Conservation (phyloP, 1,140 invertebrate species). For the Trichonephila clavipes region DNA sequence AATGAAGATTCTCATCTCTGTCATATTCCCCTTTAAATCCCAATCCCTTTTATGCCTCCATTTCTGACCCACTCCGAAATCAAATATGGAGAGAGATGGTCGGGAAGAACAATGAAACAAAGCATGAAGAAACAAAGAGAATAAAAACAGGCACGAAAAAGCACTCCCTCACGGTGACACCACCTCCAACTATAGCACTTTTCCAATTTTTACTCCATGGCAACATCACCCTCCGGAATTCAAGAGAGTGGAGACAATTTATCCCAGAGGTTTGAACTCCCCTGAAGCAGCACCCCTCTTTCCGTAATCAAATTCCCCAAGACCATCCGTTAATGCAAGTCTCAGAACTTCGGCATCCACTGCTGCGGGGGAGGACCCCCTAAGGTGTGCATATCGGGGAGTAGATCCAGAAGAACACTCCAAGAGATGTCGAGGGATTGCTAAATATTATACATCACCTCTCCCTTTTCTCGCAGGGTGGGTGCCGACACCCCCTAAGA, state of each 20-base stretch:
- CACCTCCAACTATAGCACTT: neutral
- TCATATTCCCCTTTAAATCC: too few species aligned
- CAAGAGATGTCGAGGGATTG: neutral
- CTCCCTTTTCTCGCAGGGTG: neutral
- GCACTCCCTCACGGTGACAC: neutral
- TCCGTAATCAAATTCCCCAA: slow-evolving; percentile 55
- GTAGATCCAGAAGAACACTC: neutral
- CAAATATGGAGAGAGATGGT: neutral
- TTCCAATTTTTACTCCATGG: neutral
- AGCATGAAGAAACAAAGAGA: neutral
- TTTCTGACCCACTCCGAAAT: neutral
- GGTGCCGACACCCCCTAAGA: slow-evolving; percentile 58
- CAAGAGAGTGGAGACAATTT: slow-evolving; percentile 1
- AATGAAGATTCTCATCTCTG: too few species aligned
- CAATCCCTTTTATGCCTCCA: neutral
- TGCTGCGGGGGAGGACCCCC: neutral
- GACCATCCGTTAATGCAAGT: slow-evolving; percentile 67
- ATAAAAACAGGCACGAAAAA: neutral
- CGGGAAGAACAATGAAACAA: too few species aligned
- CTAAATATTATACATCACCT: slow-evolving; percentile 49
- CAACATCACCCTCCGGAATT: neutral
- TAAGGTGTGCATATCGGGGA: slow-evolving; percentile 15
- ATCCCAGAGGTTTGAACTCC: neutral
- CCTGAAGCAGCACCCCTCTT: neutral
- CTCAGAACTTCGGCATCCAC: slow-evolving; percentile 55